phyloP scores from a whole-genome alignment of 1,140 invertebrate genomes.

The Triops longicaudatus region DNA sequence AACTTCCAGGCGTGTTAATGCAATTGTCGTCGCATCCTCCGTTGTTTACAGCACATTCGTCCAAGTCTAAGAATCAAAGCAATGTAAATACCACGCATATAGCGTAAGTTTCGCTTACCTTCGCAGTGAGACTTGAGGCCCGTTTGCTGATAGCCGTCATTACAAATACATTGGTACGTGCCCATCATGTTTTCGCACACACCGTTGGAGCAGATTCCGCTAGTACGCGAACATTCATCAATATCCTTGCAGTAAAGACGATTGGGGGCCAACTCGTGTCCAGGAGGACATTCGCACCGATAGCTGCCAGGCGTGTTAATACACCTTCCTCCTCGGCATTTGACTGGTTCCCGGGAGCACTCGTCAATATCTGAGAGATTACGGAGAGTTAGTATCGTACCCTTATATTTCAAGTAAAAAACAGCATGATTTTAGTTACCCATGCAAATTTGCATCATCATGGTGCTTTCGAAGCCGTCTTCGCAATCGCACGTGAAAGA shows the following conservation, averaged over 20 bases:
- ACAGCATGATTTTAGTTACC: conserved; percentile 45
- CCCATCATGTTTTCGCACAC: conserved; percentile 80
- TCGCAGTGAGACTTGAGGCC: conserved; percentile 53
- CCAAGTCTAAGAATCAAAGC: conserved; percentile 44
- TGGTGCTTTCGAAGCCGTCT: conserved; percentile 61
- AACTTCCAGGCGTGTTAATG: conserved; percentile 51
- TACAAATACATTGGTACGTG: conserved; percentile 77
- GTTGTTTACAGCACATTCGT: conserved; percentile 54
- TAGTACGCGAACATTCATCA: conserved; percentile 63
- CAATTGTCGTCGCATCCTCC: conserved; percentile 57
- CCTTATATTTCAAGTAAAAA: background rate
- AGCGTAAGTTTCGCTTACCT: conserved; percentile 38
- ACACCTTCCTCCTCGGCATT: conserved; percentile 58
- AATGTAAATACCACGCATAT: conserved; percentile 22
- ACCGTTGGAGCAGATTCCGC: conserved; percentile 73
- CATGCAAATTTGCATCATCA: conserved; percentile 74
- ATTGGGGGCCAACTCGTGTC: conserved; percentile 55
- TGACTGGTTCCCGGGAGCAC: conserved; percentile 57
- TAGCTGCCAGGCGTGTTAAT: conserved; percentile 61
- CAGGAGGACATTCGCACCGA: conserved; percentile 59
- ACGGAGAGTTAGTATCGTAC: conserved; percentile 16
- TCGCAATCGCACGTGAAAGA: conserved; percentile 72
- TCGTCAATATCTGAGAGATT: conserved; percentile 66
- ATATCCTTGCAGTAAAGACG: conserved; percentile 57
- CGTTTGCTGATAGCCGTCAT: conserved; percentile 64